Conservation (phyloP, 2,888 invertebrate species). For the Leptothorax acervorum region DNA sequence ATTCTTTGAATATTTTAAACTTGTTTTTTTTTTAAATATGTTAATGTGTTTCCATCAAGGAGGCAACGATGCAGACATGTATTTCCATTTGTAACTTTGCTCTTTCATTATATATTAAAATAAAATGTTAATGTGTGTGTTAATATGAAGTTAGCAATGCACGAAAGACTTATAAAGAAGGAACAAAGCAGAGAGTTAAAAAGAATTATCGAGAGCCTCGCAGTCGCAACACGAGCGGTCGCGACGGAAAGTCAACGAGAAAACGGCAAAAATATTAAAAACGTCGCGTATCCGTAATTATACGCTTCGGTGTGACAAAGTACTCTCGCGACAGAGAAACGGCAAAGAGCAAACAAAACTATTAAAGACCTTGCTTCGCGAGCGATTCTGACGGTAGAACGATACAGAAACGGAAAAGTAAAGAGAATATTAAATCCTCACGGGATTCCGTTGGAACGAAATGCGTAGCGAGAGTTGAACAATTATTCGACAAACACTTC, state of each 20-base stretch:
- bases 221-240: not conserved
- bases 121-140: not conserved
- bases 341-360: constrained; percentile 39
- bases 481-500: constrained; percentile 36
- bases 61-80: not conserved
- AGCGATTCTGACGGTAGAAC: constrained; percentile 13
- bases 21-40: not conserved
- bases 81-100: not conserved
- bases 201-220: constrained; percentile 21
- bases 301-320: constrained; percentile 29
- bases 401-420: constrained; percentile 25
- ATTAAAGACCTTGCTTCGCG: constrained; percentile 23
- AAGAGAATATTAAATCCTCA: constrained; percentile 31
- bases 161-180: not conserved
- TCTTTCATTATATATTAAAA: not conserved
- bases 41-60: not conserved
- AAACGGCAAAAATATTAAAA: constrained; percentile 32
- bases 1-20: constrained; percentile 10
- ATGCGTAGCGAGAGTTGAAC: constrained; percentile 20
- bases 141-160: not conserved
- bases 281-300: constrained; percentile 43
- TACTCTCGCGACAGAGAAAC: constrained; percentile 3
- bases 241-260: constrained; percentile 8
- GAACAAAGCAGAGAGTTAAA: not conserved
- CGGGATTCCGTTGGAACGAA: not conserved